phyloP scores from a whole-genome alignment of 2,888 invertebrate species.

The Xestia ashworthii region DNA sequence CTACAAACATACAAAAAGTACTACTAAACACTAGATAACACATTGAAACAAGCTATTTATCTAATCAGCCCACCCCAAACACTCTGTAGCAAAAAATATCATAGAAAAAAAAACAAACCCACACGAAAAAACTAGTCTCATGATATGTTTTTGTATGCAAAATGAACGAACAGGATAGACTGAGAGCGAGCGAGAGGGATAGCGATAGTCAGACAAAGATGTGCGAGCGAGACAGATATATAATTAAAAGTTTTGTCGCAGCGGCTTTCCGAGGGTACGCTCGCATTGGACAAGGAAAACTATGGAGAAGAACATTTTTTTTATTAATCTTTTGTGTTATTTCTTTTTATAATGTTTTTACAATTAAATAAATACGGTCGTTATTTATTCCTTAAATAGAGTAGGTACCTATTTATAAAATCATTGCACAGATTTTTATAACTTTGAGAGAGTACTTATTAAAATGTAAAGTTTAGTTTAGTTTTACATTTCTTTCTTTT shows the following conservation, averaged over 20 bases:
- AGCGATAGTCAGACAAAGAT: conserved; percentile 52
- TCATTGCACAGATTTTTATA: neutral
- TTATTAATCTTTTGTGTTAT: neutral
- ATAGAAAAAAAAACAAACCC: conserved; percentile 48
- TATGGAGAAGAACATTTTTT: conserved; percentile 62
- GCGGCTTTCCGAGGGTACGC: conserved; percentile 87
- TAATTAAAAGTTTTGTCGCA: conserved; percentile 91
- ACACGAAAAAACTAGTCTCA: conserved; percentile 49
- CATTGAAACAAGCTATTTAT: conserved; percentile 16
- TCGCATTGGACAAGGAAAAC: conserved; percentile 69
- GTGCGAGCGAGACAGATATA: conserved; percentile 80
- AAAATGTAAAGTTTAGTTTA: too few relatives aligned
- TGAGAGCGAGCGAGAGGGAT: conserved; percentile 57
- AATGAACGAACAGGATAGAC: conserved; percentile 69
- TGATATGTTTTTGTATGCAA: conserved; percentile 66
- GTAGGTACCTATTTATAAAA: neutral
- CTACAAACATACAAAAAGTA: neutral
- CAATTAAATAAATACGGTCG: too few relatives aligned
- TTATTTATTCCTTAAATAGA: neutral
- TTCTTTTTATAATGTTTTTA: neutral
- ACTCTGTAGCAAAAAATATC: conserved; percentile 43
- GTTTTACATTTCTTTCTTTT: too few relatives aligned
- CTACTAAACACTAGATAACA: neutral
- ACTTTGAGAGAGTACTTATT: neutral
- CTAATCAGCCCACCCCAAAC: conserved; percentile 26